Evolutionary conservation across 2,113 vertebrate species (phyloP).

Genomic region (Tupaia tana): DNA sequence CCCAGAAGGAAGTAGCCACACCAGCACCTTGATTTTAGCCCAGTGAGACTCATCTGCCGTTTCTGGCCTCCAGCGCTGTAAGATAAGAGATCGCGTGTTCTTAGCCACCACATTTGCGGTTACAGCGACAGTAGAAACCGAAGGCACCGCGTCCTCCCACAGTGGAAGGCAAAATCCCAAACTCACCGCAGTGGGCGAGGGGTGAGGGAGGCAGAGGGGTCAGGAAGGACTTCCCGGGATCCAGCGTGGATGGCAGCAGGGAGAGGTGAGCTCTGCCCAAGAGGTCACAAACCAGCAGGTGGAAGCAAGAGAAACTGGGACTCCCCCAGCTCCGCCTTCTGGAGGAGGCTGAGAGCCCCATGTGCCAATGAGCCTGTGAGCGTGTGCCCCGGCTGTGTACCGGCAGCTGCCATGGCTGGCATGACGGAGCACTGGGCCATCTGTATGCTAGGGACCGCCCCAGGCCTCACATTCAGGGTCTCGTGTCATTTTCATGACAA

Average conservation of each 20-base stretch:
- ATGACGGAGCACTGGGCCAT: neutral
- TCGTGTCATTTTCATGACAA: neutral
- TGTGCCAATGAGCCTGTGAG: neutral
- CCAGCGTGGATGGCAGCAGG: neutral
- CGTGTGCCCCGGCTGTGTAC: neutral
- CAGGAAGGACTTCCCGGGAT: neutral
- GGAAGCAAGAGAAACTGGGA: neutral
- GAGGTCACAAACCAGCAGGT: neutral
- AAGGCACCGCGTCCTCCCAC: too few relatives aligned
- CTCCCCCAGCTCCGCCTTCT: neutral
- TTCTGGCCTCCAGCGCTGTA: neutral
- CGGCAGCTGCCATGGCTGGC: rapidly evolving
- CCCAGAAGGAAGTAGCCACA: neutral
- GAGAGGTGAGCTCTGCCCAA: neutral
- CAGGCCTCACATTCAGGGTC: neutral
- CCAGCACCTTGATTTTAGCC: neutral
- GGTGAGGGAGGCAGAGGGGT: neutral
- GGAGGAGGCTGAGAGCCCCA: too few relatives aligned
- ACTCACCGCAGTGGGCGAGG: rapidly evolving
- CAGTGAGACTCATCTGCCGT: neutral
- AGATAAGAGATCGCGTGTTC: neutral
- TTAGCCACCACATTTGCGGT: neutral
- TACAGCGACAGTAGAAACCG: neutral
- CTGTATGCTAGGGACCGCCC: neutral
- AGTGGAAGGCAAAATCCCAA: neutral